Conservation (phyloP, 2,888 invertebrate genomes). For the Osmoderma eremita region DNA sequence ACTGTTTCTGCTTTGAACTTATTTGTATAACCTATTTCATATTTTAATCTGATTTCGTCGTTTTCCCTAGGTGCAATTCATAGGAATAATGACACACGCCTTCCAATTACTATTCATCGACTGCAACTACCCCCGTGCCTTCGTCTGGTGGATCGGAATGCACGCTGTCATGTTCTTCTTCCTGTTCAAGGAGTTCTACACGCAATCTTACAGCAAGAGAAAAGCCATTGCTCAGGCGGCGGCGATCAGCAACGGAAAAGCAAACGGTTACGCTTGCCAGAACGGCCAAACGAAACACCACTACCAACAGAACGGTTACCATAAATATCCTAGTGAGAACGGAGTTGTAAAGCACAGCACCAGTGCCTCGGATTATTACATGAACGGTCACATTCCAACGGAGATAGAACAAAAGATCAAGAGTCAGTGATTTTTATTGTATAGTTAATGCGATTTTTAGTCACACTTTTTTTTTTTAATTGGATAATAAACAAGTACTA, state of each 20-base stretch:
- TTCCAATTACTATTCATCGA: slow-evolving; percentile 91
- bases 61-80: slow-evolving; percentile 80
- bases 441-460: slow-evolving; percentile 28
- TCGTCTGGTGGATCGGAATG: slow-evolving; percentile 95
- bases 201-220: slow-evolving; percentile 72
- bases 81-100: slow-evolving; percentile 90
- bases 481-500: slow-evolving; percentile 5
- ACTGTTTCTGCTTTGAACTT: too few relatives aligned
- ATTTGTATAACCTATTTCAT: too few relatives aligned
- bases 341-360: slow-evolving; percentile 44
- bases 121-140: slow-evolving; percentile 93
- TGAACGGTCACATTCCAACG: slow-evolving; percentile 62
- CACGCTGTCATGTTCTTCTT: slow-evolving; percentile 97
- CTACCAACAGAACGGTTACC: slow-evolving; percentile 47
- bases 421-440: slow-evolving; percentile 53
- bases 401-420: slow-evolving; percentile 58
- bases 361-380: slow-evolving; percentile 66
- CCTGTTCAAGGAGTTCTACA: slow-evolving; percentile 95
- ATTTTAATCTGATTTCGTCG: slow-evolving; percentile 2
- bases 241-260: slow-evolving; percentile 48
- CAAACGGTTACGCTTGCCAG: slow-evolving; percentile 53
- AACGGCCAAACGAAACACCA: slow-evolving; percentile 45
- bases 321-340: slow-evolving; percentile 52
- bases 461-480: slow-evolving; percentile 2
- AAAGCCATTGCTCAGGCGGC: slow-evolving; percentile 41